Conservation (phyloP, 2,797 vertebrate genomes). For the Ctenopoma kingsleyae region DNA sequence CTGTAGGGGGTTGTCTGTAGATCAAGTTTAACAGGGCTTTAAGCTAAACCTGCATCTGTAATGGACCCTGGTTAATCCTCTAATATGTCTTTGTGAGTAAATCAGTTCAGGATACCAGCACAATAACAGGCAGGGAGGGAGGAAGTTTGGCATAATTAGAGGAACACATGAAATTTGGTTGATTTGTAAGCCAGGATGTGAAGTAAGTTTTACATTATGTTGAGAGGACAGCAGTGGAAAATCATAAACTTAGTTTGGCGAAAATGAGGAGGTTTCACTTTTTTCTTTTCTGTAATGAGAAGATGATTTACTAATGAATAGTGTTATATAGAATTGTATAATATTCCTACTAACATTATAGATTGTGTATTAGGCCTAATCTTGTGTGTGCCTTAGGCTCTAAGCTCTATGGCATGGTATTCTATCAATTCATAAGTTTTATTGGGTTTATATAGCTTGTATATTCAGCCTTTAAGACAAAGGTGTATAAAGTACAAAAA, state of each 20-base stretch:
- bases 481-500: too few relatives aligned
- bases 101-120: slow-evolving; percentile 42
- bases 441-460: too few relatives aligned
- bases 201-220: slow-evolving; percentile 5
- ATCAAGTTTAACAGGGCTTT: not conserved
- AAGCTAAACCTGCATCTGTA: not conserved
- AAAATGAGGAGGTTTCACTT: too few relatives aligned
- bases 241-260: not conserved
- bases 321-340: too few relatives aligned
- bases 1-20: not conserved
- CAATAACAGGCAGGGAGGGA: slow-evolving; percentile 47
- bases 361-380: too few relatives aligned
- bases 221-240: not conserved
- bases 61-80: not conserved
- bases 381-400: too few relatives aligned
- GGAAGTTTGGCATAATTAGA: slow-evolving; percentile 37
- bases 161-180: slow-evolving; percentile 13
- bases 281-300: too few relatives aligned
- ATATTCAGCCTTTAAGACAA: too few relatives aligned
- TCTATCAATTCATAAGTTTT: too few relatives aligned
- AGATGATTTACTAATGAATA: too few relatives aligned
- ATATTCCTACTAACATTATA: too few relatives aligned
- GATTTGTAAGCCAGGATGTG: not conserved
- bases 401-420: too few relatives aligned
- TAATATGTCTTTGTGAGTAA: slow-evolving; percentile 12